Base-by-base conservation (phyloP, 2,797 vertebrate species). In the Octomys mimax region DNA sequence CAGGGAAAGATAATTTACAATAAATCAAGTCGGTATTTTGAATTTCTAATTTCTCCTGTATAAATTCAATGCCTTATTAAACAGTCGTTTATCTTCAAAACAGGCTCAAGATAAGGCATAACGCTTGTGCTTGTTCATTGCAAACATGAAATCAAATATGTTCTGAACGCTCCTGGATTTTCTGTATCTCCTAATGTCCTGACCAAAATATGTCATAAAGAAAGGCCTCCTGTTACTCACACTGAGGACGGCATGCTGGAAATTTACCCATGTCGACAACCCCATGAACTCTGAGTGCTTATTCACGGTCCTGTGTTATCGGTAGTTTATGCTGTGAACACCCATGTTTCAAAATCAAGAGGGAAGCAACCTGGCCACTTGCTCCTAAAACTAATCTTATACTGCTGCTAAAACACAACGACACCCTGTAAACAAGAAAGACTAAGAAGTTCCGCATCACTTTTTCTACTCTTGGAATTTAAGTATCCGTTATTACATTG, bases 71-170 rank as follows among this genome's bases (percentile, higher is more conserved):
- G 73, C 13, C 9, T 81, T 66, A 85, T 71, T 75, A 22, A 88
- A 61, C 0, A 73, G 49, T 91, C 92, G 86, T 89, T 83, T 81
- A 33, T 92, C 42, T 70, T 94, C 89, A 79, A 93, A 96, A 94
- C 2, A 75, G 11, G 5, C 46, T 66, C 71, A 42, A 88, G 88
- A n/a, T 18, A 92, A 90, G 36, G 62, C 75, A 70, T 68, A 71
- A 95, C 59, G 9, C 52, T 28, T 10, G 4, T 73, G 57, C 16
- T 33, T 93, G 4, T n/a, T 70, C 71, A 68, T 81, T 84, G 57
- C 14, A 91, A 62, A 52, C n/a, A 28, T 11, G 14, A 79, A 73
- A 82, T 77, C 57, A 92, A 90, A 59, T 82, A n/a, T 80, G n/a
- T 90, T 87, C 62, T 61, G 68, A 85, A 85, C 82, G 6, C 7